A percentile compares a stretch with the other conserved stretches of the same genome.
Conservation (phyloP, 1,140 invertebrate genomes). For the Parasteatoda tepidariorum region DNA sequence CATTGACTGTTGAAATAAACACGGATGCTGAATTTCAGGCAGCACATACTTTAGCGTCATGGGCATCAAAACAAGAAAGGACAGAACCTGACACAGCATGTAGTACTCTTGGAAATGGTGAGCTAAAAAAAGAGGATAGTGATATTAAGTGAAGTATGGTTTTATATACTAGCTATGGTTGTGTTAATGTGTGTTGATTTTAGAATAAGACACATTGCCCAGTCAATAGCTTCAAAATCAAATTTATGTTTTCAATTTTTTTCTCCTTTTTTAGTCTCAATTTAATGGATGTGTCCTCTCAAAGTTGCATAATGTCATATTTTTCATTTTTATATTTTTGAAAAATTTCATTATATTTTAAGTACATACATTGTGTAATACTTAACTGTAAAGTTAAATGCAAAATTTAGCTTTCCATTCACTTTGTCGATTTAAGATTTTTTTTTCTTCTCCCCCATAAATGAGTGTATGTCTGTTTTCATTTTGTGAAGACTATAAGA, state of each 20-base stretch:
- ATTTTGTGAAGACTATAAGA: neutral
- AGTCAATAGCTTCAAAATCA: slow-evolving; percentile 23
- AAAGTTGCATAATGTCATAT: no score
- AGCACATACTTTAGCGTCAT: slow-evolving; percentile 52
- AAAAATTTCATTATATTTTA: slow-evolving; percentile 16
- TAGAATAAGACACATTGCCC: no score
- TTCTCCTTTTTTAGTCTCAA: no score
- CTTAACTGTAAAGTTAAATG: slow-evolving; percentile 4
- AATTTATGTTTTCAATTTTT: slow-evolving; percentile 50
- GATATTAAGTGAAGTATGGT: neutral
- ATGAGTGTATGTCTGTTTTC: no score
- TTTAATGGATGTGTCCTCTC: no score
- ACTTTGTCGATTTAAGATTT: neutral
- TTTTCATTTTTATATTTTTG: slow-evolving; percentile 5
- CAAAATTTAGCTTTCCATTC: neutral
- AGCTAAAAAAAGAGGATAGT: slow-evolving; percentile 7
- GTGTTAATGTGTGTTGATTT: no score
- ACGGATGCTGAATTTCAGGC: slow-evolving; percentile 59
- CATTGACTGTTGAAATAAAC: slow-evolving; percentile 49
- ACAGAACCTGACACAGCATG: slow-evolving; percentile 19
- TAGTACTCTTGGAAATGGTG: slow-evolving; percentile 43
- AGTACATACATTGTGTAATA: slow-evolving; percentile 22
- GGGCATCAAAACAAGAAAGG: slow-evolving; percentile 55
- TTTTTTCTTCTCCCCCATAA: no score
- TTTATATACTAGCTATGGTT: no score